A percentile compares a stretch with the other conserved stretches of the same genome.
Evolutionary conservation across 2,797 vertebrate species (phyloP).

Genomic region (Darevskia mixta): DNA sequence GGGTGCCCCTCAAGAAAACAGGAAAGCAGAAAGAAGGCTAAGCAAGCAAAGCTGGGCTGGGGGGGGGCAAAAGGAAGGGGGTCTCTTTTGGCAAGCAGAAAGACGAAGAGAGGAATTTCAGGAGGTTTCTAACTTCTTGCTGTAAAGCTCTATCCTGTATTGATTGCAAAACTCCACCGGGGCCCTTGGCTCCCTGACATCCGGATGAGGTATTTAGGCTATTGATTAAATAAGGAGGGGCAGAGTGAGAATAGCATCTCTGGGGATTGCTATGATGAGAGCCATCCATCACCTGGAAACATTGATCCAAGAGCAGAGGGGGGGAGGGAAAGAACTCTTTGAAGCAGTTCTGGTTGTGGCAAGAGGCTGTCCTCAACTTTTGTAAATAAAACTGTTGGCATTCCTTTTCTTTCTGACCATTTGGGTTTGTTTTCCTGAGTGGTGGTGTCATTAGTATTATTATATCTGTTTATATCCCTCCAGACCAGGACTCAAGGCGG

Average conservation of each 20-base stretch:
- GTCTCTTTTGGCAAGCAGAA: not conserved
- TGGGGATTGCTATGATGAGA: not conserved
- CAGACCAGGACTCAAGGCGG: too few relatives aligned
- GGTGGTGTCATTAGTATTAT: too few relatives aligned
- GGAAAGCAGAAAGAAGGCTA: too few relatives aligned
- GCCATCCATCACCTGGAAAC: not conserved
- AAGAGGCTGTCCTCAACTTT: slow-evolving; percentile 49
- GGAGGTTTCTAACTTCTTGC: not conserved
- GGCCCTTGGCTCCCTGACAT: not conserved
- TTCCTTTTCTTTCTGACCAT: slow-evolving; percentile 57
- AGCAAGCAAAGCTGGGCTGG: not conserved
- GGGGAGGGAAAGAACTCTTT: not conserved
- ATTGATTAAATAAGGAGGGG: not conserved
- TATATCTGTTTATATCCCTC: too few relatives aligned
- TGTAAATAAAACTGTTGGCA: slow-evolving; percentile 75
- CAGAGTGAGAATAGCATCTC: not conserved
- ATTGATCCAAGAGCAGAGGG: not conserved
- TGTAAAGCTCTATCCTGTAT: not conserved
- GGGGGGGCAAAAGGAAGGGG: too few relatives aligned
- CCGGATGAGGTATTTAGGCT: not conserved
- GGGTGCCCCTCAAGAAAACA: not conserved
- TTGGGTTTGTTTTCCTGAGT: not conserved
- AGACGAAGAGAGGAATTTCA: not conserved
- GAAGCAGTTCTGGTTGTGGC: rapidly evolving
- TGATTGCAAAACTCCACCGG: not conserved